These are phyloP conservation scores for Phocoena sinus DNA, from an alignment of 2,113 vertebrate species.

Conservation along the genomic window DNA sequence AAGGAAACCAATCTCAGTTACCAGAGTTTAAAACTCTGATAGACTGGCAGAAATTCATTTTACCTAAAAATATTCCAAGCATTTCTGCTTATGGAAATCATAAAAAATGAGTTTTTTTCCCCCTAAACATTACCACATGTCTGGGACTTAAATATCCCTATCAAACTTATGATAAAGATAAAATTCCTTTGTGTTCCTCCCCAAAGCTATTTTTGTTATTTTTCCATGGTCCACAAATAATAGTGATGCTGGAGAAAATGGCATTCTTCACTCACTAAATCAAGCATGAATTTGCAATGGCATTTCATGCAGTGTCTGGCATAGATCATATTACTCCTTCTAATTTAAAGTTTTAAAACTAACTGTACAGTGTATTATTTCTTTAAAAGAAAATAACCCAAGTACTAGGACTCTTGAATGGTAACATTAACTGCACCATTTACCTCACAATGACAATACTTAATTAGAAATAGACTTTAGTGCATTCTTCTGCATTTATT, in stretches of 20 bases:
- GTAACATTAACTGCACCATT: neutral
- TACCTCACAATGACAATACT: neutral
- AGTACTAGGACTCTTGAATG: neutral
- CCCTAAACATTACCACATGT: constrained; percentile 55
- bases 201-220: constrained; percentile 64
- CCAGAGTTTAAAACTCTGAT: constrained; percentile 43
- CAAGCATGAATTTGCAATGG: constrained; percentile 6
- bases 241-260: constrained; percentile 37
- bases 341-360: constrained; percentile 33
- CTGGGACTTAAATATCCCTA: constrained; percentile 36
- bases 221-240: constrained; percentile 39
- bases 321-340: constrained; percentile 25
- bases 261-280: constrained; percentile 26
- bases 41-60: constrained; percentile 31
- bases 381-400: constrained; percentile 19
- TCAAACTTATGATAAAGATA: constrained; percentile 55
- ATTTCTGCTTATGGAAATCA: constrained; percentile 62
- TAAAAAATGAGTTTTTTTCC: constrained; percentile 31
- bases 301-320: constrained; percentile 24
- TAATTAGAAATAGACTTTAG: neutral
- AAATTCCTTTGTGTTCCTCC: constrained; percentile 62
- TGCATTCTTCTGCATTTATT: neutral
- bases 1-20: constrained; percentile 52
- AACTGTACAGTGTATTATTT: neutral
- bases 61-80: constrained; percentile 59